phyloP scores from a whole-genome alignment of 2,888 invertebrate species.

The Macroteleia sp. region DNA sequence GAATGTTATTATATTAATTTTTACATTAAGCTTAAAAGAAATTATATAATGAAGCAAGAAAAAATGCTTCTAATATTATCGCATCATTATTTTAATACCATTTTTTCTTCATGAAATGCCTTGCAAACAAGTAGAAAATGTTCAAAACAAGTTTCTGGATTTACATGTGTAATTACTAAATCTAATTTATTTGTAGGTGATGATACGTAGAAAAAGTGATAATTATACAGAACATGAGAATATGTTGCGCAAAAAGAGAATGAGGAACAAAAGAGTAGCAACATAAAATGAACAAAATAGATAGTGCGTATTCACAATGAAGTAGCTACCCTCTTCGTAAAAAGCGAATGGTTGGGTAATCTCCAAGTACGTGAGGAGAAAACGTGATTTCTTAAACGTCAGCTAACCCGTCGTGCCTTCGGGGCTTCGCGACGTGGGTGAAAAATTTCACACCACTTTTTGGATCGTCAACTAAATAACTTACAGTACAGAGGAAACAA shows the following conservation, averaged over 20 bases:
- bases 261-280: background rate
- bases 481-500: conserved; percentile 10
- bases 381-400: conserved; percentile 79
- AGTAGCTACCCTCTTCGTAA: conserved; percentile 71
- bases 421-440: conserved; percentile 61
- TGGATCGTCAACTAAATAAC: conserved; percentile 43
- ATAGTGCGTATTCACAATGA: conserved; percentile 77
- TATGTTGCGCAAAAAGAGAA: background rate
- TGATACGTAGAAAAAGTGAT: conserved; percentile 32
- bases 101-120: conserved; percentile 38
- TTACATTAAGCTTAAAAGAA: background rate
- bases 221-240: conserved; percentile 24
- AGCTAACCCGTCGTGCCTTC: conserved; percentile 66
- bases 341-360: conserved; percentile 72
- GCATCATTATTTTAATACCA: conserved; percentile 12
- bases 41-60: background rate
- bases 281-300: conserved; percentile 45
- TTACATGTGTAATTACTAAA: conserved; percentile 12
- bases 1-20: too few relatives aligned
- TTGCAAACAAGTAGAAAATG: conserved; percentile 40
- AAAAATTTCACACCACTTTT: conserved; percentile 71
- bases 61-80: background rate
- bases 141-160: background rate
- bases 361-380: conserved; percentile 79
- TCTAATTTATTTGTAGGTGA: conserved; percentile 25